A percentile compares a stretch with the other conserved stretches of the same genome.
phyloP scores from a whole-genome alignment of 2,888 invertebrate species.

The Orchestes rusci region DNA sequence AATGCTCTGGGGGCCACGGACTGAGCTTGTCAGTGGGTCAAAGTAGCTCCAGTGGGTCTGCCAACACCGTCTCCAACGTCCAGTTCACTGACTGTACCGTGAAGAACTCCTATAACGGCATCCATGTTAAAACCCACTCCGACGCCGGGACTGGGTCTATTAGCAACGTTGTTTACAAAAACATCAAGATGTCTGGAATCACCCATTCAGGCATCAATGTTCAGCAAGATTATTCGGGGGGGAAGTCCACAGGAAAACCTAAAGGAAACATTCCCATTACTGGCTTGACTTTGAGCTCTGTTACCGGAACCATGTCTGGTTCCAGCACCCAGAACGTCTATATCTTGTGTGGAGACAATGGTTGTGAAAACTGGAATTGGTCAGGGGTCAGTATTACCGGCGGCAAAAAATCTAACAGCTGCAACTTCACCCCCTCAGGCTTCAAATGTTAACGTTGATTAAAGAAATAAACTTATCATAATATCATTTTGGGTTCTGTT shows the following conservation, averaged over 20 bases:
- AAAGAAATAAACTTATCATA: no score
- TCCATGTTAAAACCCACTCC: constrained; percentile 27
- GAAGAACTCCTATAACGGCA: constrained; percentile 25
- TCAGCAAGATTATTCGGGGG: constrained; percentile 26
- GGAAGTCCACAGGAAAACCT: constrained; percentile 21
- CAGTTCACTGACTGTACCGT: constrained; percentile 23
- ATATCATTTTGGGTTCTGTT: no score
- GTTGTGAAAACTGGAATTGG: constrained; percentile 25
- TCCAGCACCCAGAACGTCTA: constrained; percentile 22
- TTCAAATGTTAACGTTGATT: constrained; percentile 14
- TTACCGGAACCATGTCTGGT: constrained; percentile 24
- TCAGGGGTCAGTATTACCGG: constrained; percentile 20
- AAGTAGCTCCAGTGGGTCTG: constrained; percentile 15
- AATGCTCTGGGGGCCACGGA: constrained; percentile 28
- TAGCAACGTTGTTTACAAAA: constrained; percentile 23
- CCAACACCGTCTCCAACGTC: constrained; percentile 23
- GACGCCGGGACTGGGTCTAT: constrained; percentile 25
- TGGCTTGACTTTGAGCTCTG: constrained; percentile 16
- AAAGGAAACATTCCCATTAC: constrained; percentile 26
- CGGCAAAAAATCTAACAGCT: constrained; percentile 18
- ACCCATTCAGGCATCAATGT: constrained; percentile 26
- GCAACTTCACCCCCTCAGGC: constrained; percentile 24
- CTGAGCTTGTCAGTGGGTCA: constrained; percentile 28
- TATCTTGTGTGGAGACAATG: constrained; percentile 24
- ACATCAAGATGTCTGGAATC: constrained; percentile 25